Evolutionary conservation across 2,113 vertebrate genomes (phyloP).

Genomic region (Caranx melampygus): DNA sequence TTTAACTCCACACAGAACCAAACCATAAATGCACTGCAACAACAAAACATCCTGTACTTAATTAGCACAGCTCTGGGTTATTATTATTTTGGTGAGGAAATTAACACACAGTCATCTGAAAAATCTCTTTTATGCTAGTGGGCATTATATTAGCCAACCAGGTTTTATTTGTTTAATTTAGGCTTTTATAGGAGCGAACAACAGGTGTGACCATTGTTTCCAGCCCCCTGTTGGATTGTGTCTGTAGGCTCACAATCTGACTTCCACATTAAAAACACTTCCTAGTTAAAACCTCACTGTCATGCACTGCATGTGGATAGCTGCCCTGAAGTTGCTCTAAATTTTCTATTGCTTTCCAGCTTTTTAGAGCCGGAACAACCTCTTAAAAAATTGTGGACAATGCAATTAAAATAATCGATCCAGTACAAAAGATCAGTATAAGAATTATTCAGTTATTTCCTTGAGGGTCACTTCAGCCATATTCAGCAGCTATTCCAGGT

Average conservation of each 20-base stretch:
- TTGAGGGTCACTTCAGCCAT: background rate
- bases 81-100: slow-evolving; percentile 6
- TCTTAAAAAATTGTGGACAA: background rate
- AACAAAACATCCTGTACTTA: slow-evolving; percentile 3
- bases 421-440: background rate
- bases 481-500: background rate
- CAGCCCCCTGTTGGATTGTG: slow-evolving; percentile 11
- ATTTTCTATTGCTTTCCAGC: background rate
- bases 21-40: background rate
- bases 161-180: slow-evolving; percentile 30
- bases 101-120: background rate
- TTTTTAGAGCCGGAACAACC: background rate
- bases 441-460: background rate
- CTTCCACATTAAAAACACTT: slow-evolving; percentile 2
- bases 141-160: background rate
- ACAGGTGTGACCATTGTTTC: slow-evolving; percentile 16
- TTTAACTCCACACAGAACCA: background rate
- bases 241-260: background rate
- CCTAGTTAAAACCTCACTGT: background rate
- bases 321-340: background rate
- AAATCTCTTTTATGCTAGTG: background rate
- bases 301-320: background rate
- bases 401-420: background rate
- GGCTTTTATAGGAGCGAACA: slow-evolving; percentile 11
- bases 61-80: background rate